phyloP scores from a whole-genome alignment of 2,888 invertebrate genomes.

The Stenchaetothrips biformis region DNA sequence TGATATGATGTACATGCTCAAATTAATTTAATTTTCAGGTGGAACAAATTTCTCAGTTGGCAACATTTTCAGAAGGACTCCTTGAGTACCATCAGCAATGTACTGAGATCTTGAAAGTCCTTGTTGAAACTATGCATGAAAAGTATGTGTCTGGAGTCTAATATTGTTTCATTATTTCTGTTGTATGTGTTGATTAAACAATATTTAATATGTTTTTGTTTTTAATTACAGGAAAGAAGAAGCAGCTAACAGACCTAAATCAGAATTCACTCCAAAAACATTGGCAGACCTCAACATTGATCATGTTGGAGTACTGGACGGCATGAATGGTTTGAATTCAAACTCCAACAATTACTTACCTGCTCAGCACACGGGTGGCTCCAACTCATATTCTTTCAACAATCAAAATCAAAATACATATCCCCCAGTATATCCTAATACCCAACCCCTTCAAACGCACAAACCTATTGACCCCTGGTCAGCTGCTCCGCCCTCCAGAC shows the following conservation, averaged over 20 bases:
- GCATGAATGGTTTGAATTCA: conserved; percentile 61
- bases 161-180: conserved; percentile 21
- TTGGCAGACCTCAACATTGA: conserved; percentile 82
- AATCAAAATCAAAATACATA: conserved; percentile 11
- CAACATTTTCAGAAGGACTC: conserved; percentile 92
- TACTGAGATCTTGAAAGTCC: conserved; percentile 79
- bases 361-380: not conserved
- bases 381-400: conserved; percentile 18
- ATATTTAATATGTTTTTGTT: conserved; percentile 12
- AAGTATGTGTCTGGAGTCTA: conserved; percentile 56
- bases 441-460: conserved; percentile 19
- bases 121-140: conserved; percentile 80
- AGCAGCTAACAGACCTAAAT: conserved; percentile 80
- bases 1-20: not conserved
- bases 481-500: conserved; percentile 21
- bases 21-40: conserved; percentile 56
- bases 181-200: conserved; percentile 20
- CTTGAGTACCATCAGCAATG: conserved; percentile 97
- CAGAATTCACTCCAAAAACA: conserved; percentile 88
- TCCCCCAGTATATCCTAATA: conserved; percentile 23
- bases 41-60: conserved; percentile 96
- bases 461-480: conserved; percentile 36
- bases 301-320: conserved; percentile 54
- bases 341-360: conserved; percentile 7
- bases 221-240: conserved; percentile 69